phyloP scores from a whole-genome alignment of 1,140 invertebrate species.

The Caenorhabditis remanei region DNA sequence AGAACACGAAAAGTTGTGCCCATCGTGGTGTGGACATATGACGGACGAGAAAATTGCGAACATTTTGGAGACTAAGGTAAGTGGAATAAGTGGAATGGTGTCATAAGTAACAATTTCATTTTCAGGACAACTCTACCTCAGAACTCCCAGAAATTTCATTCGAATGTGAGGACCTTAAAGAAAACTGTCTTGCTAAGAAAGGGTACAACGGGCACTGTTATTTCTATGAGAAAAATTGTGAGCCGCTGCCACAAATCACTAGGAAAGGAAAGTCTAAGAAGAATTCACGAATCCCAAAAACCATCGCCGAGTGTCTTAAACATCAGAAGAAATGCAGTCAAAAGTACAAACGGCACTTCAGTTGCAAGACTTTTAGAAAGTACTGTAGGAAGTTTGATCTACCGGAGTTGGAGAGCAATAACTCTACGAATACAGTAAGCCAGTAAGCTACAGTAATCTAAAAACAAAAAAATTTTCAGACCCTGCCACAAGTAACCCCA shows the following conservation, averaged over 20 bases:
- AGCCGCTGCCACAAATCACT: not conserved
- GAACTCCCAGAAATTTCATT: not conserved
- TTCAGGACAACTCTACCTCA: not conserved
- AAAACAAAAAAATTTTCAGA: not conserved
- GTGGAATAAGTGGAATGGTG: not conserved
- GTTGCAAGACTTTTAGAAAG: slow-evolving; percentile 30
- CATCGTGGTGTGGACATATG: slow-evolving; percentile 27
- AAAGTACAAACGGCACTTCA: slow-evolving; percentile 20
- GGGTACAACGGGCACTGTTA: slow-evolving; percentile 52
- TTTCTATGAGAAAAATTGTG: slow-evolving; percentile 48
- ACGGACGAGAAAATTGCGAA: not conserved
- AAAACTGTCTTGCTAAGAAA: slow-evolving; percentile 20
- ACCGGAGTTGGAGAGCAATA: slow-evolving; percentile 1
- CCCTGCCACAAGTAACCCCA: not conserved
- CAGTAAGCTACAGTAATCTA: not conserved
- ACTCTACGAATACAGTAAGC: not conserved
- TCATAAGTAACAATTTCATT: not conserved
- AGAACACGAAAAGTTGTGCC: slow-evolving; percentile 1
- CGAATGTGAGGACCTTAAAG: slow-evolving; percentile 22
- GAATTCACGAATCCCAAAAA: not conserved
- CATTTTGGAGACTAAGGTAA: slow-evolving; percentile 29
- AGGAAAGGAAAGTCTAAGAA: slow-evolving; percentile 4
- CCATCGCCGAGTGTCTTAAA: not conserved
- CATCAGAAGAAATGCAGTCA: slow-evolving; percentile 34
- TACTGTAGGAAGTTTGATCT: slow-evolving; percentile 7